Evolutionary conservation across 1,140 invertebrate genomes (phyloP).

Genomic region (Zeugodacus cucurbitae): DNA sequence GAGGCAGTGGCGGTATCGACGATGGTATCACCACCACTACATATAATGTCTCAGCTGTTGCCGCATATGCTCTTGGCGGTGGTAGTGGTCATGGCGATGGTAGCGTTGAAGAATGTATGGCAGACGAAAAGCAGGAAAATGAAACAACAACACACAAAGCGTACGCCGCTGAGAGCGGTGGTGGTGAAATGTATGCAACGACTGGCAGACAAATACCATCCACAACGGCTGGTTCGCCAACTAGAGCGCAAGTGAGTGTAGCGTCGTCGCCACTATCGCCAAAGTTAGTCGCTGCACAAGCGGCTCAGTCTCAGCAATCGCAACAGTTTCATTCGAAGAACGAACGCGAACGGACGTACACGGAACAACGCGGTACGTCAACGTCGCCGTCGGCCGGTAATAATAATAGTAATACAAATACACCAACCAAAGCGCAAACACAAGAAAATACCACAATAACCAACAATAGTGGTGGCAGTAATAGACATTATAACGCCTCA

Average conservation of each 20-base stretch:
- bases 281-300: constrained; percentile 10
- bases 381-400: neutral
- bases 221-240: neutral
- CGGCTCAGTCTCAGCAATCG: neutral
- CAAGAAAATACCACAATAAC: neutral
- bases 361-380: constrained; percentile 26
- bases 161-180: neutral
- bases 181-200: neutral
- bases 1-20: neutral
- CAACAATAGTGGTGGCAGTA: neutral
- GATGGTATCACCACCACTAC: neutral
- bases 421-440: constrained; percentile 1
- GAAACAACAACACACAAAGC: constrained; percentile 23
- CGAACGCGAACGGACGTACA: constrained; percentile 39
- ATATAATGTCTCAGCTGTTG: neutral
- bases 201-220: constrained; percentile 10
- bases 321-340: constrained; percentile 40
- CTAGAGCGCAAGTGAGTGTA: neutral
- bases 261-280: constrained; percentile 30
- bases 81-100: neutral
- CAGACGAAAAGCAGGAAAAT: constrained; percentile 7
- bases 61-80: neutral
- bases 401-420: neutral
- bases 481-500: neutral
- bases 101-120: neutral